Evolutionary conservation across 2,113 vertebrate species (phyloP).

Genomic region (Apus apus): DNA sequence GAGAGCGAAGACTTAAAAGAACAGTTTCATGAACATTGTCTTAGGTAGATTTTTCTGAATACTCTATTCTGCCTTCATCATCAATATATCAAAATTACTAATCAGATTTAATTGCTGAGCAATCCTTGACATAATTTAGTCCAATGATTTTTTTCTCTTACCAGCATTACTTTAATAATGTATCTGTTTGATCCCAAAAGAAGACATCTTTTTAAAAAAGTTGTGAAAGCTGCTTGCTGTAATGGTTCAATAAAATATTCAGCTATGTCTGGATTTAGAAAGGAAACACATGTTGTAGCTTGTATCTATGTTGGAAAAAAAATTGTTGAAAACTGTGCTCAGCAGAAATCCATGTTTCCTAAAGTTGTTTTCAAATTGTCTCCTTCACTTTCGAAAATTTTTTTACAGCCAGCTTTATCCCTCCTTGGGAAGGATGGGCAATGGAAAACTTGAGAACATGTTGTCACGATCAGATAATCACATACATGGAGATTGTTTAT

Average conservation of each 20-base stretch:
- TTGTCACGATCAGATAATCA: too few species aligned
- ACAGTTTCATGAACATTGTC: not conserved
- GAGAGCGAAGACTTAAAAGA: not conserved
- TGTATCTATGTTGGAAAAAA: slow-evolving; percentile 5
- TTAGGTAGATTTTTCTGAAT: not conserved
- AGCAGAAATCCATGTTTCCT: not conserved
- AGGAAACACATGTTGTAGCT: not conserved
- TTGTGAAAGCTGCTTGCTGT: not conserved
- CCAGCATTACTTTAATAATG: not conserved
- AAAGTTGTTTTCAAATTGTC: slow-evolving; percentile 32
- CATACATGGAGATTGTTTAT: too few species aligned
- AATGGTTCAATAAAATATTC: not conserved
- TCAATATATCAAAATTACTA: not conserved
- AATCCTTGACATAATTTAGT: not conserved
- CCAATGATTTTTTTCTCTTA: not conserved
- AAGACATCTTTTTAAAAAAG: not conserved
- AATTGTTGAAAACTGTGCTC: slow-evolving; percentile 17
- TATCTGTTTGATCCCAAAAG: not conserved
- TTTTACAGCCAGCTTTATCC: not conserved
- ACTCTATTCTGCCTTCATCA: not conserved
- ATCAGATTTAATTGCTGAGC: not conserved
- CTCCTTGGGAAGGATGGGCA: not conserved
- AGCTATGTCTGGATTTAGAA: slow-evolving; percentile 4
- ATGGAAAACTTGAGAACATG: not conserved
- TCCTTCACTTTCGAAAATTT: not conserved